Base-by-base conservation (phyloP, 1,140 invertebrate species). In the Drosophila guanche region DNA sequence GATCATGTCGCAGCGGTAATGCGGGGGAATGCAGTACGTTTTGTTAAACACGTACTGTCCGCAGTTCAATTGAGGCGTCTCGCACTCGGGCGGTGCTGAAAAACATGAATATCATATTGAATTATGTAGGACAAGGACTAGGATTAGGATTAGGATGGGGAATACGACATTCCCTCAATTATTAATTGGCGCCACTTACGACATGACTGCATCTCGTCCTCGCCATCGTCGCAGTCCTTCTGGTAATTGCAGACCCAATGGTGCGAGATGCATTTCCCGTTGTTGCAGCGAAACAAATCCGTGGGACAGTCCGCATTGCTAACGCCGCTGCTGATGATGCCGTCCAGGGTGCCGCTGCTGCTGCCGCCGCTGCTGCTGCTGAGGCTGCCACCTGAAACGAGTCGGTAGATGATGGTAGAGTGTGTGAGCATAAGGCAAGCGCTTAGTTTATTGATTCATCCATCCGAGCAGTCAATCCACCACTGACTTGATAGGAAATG, bases 1-100 rank as follows among this genome's bases (percentile, higher is more conserved):
- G 43, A 95, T 95, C 94, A 96, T 97, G 92, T 99, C 98, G 92
- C 98, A 99, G 85, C 95, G 94, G 92, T 97, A 95, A 92, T 98
- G 95, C 52, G 95, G 95, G 42, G 97, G 96, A 85, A 98, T 95
- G 92, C 97, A 98, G 92, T 97, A 98, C 8, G 97, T 97, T 92
- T 97, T 97, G 92, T 98, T 98, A 93, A 96, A 98, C 76, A 96
- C 95, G 92, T 98, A 98, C 92, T 98, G 96, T 14, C 95, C 94
- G 92, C 97, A 98, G 6, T 96, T 95, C 72, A 97, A 93, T 92
- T 98, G 96, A 1, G 96, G 95, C 6, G 94, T 92, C 63, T 97
- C 96, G 89, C 97, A 98, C 72, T 97, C 96, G 20, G 97, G 97
- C 20, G 97, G 96, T 50, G 96, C 97, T 98, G 93, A 7, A 59